Evolutionary conservation across 2,888 invertebrate genomes (phyloP).

Genomic region (Ischnura elegans): DNA sequence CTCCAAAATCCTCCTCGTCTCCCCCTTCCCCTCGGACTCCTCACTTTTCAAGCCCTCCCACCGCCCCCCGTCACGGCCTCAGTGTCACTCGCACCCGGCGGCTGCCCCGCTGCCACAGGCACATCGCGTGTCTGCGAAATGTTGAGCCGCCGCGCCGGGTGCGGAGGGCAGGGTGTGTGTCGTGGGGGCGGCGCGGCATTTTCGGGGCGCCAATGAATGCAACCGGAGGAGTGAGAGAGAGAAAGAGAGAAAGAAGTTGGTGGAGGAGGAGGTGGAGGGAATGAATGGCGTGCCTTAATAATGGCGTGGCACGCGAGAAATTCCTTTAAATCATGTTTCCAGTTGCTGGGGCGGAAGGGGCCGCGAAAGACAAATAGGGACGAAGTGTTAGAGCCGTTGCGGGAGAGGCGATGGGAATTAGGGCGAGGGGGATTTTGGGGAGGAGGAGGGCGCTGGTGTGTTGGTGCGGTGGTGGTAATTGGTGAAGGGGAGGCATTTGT

Average conservation of each 20-base stretch:
- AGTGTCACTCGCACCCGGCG: conserved; percentile 46
- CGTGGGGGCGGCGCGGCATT: not conserved
- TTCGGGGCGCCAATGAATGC: conserved; percentile 45
- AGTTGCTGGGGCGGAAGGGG: conserved; percentile 17
- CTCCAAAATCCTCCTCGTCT: not conserved
- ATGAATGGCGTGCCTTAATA: conserved; percentile 52
- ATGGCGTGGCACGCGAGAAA: conserved; percentile 62
- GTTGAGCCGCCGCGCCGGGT: not conserved
- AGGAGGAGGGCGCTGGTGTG: not conserved
- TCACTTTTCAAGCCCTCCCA: too few relatives aligned
- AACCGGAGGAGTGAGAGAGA: conserved; percentile 16
- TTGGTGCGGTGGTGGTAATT: not conserved
- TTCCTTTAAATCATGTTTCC: conserved; percentile 62
- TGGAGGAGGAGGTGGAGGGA: not conserved
- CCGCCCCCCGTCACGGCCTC: not conserved
- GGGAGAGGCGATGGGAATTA: not conserved
- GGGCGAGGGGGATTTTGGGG: not conserved
- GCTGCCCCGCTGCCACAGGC: conserved; percentile 5
- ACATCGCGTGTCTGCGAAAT: conserved; percentile 59
- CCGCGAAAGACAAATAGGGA: conserved; percentile 43
- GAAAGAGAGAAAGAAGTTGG: not conserved
- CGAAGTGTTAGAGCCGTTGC: not conserved
- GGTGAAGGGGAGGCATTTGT: not conserved
- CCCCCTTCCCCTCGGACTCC: not conserved
- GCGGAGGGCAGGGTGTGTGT: not conserved